Base-by-base conservation (phyloP, 1,140 invertebrate species). In the Drosophila melanogaster region DNA sequence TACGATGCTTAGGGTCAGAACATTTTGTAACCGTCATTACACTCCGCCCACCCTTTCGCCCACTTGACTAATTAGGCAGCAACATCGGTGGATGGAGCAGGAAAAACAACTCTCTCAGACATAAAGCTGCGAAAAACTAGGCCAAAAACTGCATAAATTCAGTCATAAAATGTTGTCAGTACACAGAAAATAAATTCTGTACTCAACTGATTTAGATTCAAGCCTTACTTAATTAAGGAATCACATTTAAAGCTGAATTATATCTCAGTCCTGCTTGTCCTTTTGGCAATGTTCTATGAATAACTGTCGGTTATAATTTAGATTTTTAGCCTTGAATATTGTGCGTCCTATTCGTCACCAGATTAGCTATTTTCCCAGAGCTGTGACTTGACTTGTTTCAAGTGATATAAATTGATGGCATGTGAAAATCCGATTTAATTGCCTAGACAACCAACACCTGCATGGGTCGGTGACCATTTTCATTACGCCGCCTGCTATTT, bases 31-130 rank as follows among this genome's bases (percentile, higher is more conserved):
- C 26, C 14, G 15, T 7, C 22, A 0, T n/a, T 4, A 33, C 10
- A 7, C 43, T 8, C 17, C 14, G 33, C 17, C 4, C 19, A 19
- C 30, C 1, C 2, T 3, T 22, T 15, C 17, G 15, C 15, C 5
- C 26, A n/a, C 47, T 71, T 59, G 76, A 76, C 79, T 86, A 87
- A 86, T 86, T 87, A 83, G 66, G 54, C 75, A 59, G 54, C 74
- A 55, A 47, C 57, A 79, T 51, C 26, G 53, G 30, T 30, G 30
- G 15, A 19, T 41, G 15, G 24, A 33, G 11, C 38, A 19, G 30
- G 54, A 37, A 35, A 50, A 43, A 38, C 44, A 66, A 30, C 22
- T 40, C 49, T 54, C 19, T 15, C n/a, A 38, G 40, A 38, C 54
- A 51, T 35, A 30, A 72, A 40, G 41, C 51, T 53, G 12, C n/a